These are phyloP conservation scores for Agrochola litura DNA, from an alignment of 2,888 invertebrate genomes.

Conservation along the genomic window DNA sequence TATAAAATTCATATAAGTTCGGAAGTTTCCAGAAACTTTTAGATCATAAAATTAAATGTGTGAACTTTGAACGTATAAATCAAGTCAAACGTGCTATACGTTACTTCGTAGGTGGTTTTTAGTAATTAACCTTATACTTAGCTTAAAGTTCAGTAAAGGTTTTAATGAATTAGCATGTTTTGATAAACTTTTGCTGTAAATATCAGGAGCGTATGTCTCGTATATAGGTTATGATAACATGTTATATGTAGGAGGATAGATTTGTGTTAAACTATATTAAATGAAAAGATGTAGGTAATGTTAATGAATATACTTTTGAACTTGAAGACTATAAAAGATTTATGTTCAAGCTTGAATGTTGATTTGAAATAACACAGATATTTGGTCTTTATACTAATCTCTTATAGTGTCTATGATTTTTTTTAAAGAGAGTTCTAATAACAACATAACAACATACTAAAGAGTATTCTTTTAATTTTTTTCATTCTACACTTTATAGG, in stretches of 20 bases:
- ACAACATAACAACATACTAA: too few species aligned
- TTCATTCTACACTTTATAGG: too few species aligned
- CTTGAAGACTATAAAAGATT: too few species aligned
- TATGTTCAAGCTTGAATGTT: too few species aligned
- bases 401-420: too few species aligned
- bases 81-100: not conserved
- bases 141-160: slow-evolving; percentile 38
- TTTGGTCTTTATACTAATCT: too few species aligned
- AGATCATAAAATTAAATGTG: slow-evolving; percentile 15
- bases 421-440: too few species aligned
- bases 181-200: slow-evolving; percentile 24
- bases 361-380: too few species aligned
- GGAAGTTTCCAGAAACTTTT: slow-evolving; percentile 7
- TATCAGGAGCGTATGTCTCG: slow-evolving; percentile 4
- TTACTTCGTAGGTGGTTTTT: slow-evolving; percentile 20
- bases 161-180: slow-evolving; percentile 39
- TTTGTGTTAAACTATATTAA: not conserved
- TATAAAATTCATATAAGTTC: too few species aligned
- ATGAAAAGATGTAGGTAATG: too few species aligned
- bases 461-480: too few species aligned
- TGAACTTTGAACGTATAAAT: slow-evolving; percentile 27
- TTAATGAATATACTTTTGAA: too few species aligned
- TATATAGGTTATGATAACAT: not conserved
- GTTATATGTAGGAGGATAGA: not conserved
- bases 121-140: slow-evolving; percentile 53